Base-by-base conservation (phyloP, 2,113 vertebrate species). In the Prinia subflava region DNA sequence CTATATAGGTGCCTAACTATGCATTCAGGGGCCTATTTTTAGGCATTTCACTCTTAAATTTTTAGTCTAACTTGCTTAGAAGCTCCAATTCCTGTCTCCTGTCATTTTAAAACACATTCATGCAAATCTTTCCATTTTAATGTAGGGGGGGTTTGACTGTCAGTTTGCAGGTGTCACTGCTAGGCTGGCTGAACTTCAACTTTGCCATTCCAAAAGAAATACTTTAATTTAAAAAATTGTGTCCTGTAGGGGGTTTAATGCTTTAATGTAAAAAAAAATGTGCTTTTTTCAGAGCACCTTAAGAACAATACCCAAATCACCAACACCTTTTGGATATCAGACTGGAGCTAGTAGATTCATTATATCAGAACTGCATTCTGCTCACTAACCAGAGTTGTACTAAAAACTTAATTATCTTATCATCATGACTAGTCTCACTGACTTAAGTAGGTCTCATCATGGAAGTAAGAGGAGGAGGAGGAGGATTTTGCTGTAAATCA, bases 341-440 rank as follows among this genome's bases (percentile, higher is more conserved):
- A 33, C 92, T 56, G 62, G 39, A 63, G 33, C 28, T 52, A 18
- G 75, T 59, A 42, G 59, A 67, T 76, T 85, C 87, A 65, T 97
- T 94, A 63, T 85, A 74, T 95, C 65, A 70, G 69, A 75, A 39
- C 88, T 91, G 78, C 64, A 83, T 96, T 97, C 95, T 82, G 85
- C 86, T 95, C 90, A 68, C 73, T 92, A 94, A 94, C 79, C 77
- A 84, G 88, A 90, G 83, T 93, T 95, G 76, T 96, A 93, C 94
- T 95, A 96, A 95, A 97, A 96, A 93, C 95, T 96, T 96, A 90
- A 96, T 96, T 95, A 95, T 95, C 86, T 92, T 89, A 92, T 96
- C 92, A 78, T 94, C 88, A 49, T 75, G 93, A 95, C 92, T 96
- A 95, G 96, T 97, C 90, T 90, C 60, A n/a, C 86, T 95, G 90